These are phyloP conservation scores for Allenopithecus nigroviridis DNA, from an alignment of 2,797 vertebrate genomes.

Conservation along the genomic window DNA sequence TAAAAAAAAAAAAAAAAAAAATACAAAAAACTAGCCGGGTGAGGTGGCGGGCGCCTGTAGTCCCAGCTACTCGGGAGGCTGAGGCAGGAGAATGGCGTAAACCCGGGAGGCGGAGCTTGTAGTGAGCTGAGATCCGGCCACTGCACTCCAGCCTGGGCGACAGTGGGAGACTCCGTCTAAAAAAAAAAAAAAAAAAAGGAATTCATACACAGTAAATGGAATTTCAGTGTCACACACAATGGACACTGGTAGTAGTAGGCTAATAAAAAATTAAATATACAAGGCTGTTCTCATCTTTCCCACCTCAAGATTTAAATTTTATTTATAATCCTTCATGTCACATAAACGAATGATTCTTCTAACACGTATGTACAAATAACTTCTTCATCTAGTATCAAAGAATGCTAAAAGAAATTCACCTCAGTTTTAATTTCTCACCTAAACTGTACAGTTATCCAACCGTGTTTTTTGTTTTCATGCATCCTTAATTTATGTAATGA, in stretches of 20 bases:
- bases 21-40: too few species aligned
- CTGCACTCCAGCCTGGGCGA: too few species aligned
- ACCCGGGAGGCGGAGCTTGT: too few species aligned
- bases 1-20: too few species aligned
- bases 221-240: background rate
- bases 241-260: background rate
- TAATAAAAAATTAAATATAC: conserved; percentile 38
- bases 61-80: too few species aligned
- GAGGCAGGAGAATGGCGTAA: too few species aligned
- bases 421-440: conserved; percentile 42
- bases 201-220: background rate
- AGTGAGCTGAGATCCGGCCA: too few species aligned
- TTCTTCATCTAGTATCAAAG: conserved; percentile 33
- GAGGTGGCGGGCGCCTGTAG: too few species aligned
- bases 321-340: background rate
- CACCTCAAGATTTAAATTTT: conserved; percentile 3
- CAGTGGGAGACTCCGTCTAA: too few species aligned
- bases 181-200: background rate
- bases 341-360: conserved; percentile 8
- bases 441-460: background rate
- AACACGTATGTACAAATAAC: background rate
- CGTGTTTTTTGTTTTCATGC: conserved; percentile 36
- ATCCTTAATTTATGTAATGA: conserved; percentile 25
- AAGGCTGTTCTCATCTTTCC: background rate
- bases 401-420: conserved; percentile 35